These are phyloP conservation scores for Phania funesta DNA, from an alignment of 2,888 invertebrate genomes.

Conservation along the genomic window DNA sequence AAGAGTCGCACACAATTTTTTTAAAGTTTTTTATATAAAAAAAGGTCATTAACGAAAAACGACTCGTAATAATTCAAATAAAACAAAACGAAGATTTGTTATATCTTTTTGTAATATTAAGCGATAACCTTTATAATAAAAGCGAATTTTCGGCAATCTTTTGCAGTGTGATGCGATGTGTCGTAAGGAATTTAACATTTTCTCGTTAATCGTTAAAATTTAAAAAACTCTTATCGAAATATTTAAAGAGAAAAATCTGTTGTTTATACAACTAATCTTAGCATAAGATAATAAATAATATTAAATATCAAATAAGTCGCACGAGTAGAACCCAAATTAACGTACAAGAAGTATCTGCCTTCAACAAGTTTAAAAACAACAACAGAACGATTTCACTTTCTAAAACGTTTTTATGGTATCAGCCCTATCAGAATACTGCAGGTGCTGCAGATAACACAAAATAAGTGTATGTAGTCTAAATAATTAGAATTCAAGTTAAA, in stretches of 20 bases:
- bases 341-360: constrained; percentile 3
- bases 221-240: constrained; percentile 15
- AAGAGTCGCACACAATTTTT: too few species aligned
- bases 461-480: neutral
- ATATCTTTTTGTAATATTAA: too few species aligned
- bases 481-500: constrained; percentile 23
- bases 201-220: neutral
- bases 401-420: constrained; percentile 8
- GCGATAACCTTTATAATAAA: too few species aligned
- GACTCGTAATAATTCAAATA: too few species aligned
- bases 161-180: too few species aligned
- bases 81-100: too few species aligned
- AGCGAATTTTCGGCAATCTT: too few species aligned
- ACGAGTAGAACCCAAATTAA: neutral
- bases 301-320: constrained; percentile 15
- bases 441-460: constrained; percentile 9
- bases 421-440: neutral
- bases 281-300: neutral
- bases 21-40: too few species aligned
- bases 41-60: too few species aligned
- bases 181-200: too few species aligned
- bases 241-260: constrained; percentile 9
- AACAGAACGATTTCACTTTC: neutral
- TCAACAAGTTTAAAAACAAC: neutral
- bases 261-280: constrained; percentile 40